Percentiles rank a stretch among this genome's conserved stretches.
phyloP scores from a whole-genome alignment of 2,113 vertebrate genomes.

The Seriola rivoliana region DNA sequence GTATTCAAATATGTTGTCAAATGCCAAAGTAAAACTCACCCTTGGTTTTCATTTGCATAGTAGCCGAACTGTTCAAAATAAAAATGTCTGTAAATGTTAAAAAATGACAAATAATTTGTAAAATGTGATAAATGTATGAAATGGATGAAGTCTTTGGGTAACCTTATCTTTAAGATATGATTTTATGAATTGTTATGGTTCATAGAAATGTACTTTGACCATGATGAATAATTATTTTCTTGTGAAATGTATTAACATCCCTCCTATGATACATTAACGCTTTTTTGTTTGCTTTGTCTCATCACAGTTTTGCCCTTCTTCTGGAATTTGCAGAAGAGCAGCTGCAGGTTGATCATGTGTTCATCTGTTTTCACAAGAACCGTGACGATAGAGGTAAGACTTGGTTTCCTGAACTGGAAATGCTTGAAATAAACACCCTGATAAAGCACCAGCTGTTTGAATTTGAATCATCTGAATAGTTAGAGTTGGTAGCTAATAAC shows the following conservation, averaged over 20 bases:
- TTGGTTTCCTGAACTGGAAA: not conserved
- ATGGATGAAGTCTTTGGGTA: not conserved
- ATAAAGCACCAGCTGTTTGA: not conserved
- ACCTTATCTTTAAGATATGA: not conserved
- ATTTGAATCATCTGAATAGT: not conserved
- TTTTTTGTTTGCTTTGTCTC: not conserved
- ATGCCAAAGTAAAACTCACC: not conserved
- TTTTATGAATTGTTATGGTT: not conserved
- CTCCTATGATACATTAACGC: not conserved
- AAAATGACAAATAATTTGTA: not conserved
- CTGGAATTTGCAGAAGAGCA: conserved; percentile 97
- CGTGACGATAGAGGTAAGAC: conserved; percentile 94
- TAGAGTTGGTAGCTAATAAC: too few relatives aligned
- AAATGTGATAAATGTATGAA: not conserved
- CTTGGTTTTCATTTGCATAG: not conserved
- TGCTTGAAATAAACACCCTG: not conserved
- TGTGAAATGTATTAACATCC: not conserved
- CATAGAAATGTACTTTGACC: not conserved
- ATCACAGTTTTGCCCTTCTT: conserved; percentile 91
- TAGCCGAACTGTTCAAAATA: not conserved
- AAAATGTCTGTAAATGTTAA: not conserved
- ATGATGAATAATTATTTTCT: not conserved
- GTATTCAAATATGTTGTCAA: not conserved
- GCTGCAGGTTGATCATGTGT: conserved; percentile 92
- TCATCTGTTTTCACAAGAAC: conserved; percentile 97